Evolutionary conservation across 2,888 invertebrate species (phyloP), one percentile per base, ranked within the genome.

Genomic region (Eristalis pertinax): DNA sequence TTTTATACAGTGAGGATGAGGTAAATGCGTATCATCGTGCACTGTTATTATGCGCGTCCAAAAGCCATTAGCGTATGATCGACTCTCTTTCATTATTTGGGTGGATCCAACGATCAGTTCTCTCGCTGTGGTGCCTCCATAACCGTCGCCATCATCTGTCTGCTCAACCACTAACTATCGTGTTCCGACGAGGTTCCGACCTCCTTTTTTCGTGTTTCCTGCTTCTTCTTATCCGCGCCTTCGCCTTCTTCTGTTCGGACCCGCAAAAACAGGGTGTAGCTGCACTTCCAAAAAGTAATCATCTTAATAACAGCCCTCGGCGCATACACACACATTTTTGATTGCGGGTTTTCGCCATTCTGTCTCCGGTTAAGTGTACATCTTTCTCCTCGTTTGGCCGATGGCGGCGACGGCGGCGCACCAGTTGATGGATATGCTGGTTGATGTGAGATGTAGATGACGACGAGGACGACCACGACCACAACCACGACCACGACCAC

Each of bases 21-120:
- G 80, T 80, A 87, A 87, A 87, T 67, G 87, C 84, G 73, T 79
- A 76, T 79, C 87, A 32, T 77, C 84, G 68, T 64, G 79, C 76
- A 68, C 84, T 87, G 65, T 87, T 84, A 87, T 87, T 87, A 87
- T 84, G 68, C 87, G 84, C 79, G 84, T 87, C 87, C 84, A 87
- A 87, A 84, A 84, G 62, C 87, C 84, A 87, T 87, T 87, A 87
- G 87, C 84, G 87, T 87, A 84, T 87, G 87, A 87, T 87, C 87
- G 80, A 87, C 58, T 84, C 84, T 76, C 87, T 84, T 87, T 87
- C 84, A 87, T 87, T 87, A 87, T 80, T 79, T 83, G 83, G 87
- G 84, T 73, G 87, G 84, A 80, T 76, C 83, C 78, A 63, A 43
- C 83, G 63, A 83, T 83, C 83, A 72, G 74, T 67, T 69, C 70